Conservation (phyloP, 2,113 vertebrate genomes). For the Quiscalus mexicanus region DNA sequence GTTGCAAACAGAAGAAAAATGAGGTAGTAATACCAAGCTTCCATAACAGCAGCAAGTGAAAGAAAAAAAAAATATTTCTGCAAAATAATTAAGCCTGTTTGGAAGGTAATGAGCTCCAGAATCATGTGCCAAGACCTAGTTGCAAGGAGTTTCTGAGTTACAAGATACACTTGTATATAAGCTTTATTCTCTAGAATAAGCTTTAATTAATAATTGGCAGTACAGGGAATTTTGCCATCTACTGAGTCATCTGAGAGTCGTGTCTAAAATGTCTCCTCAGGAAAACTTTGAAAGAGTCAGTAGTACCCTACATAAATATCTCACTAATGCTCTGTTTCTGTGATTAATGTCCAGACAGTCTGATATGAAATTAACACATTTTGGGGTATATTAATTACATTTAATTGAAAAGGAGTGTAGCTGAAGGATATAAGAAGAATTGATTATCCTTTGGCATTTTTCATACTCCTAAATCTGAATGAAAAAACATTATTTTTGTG, state of each 20-base stretch:
- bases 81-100: not conserved
- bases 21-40: not conserved
- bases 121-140: not conserved
- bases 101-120: slow-evolving; percentile 5
- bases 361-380: not conserved
- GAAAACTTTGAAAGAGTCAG: not conserved
- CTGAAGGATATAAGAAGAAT: not conserved
- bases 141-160: slow-evolving; percentile 35
- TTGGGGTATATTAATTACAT: not conserved
- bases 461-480: not conserved
- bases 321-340: not conserved
- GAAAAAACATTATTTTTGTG: not conserved
- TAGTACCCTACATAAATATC: not conserved
- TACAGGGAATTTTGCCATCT: slow-evolving; percentile 35
- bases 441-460: not conserved
- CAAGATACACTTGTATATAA: not conserved
- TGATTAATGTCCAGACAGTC: not conserved
- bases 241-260: not conserved
- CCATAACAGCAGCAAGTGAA: slow-evolving; percentile 26
- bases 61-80: slow-evolving; percentile 7
- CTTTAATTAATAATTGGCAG: slow-evolving; percentile 3
- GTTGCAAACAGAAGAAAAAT: not conserved
- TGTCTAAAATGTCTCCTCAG: not conserved
- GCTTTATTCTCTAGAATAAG: slow-evolving; percentile 50
- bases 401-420: not conserved